These are phyloP conservation scores for Microtus oregoni DNA, from an alignment of 2,113 vertebrate species.

Conservation along the genomic window DNA sequence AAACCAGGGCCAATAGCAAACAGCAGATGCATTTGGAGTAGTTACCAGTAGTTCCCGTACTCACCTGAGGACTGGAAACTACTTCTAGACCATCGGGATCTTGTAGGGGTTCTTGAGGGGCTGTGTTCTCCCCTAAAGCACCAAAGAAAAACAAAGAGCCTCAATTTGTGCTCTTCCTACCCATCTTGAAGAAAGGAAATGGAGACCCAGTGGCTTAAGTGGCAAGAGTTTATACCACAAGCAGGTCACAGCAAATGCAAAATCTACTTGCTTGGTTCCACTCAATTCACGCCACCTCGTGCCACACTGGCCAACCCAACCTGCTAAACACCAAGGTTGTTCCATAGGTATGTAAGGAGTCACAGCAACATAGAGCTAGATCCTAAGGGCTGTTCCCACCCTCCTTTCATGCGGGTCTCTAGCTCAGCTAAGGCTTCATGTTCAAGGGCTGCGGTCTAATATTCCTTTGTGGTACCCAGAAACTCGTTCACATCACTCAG, in stretches of 20 bases:
- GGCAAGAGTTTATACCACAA: not conserved
- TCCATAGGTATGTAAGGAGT: not conserved
- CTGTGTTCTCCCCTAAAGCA: constrained; percentile 66
- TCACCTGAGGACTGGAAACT: constrained; percentile 78
- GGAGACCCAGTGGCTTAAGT: not conserved
- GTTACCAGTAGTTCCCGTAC: fast-evolving
- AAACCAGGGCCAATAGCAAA: fast-evolving
- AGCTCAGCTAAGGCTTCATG: not conserved
- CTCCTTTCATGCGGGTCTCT: fast-evolving
- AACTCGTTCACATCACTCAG: fast-evolving
- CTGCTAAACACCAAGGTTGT: not conserved
- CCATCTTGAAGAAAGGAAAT: not conserved
- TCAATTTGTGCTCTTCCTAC: not conserved
- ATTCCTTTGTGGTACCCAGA: not conserved
- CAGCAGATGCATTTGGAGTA: fast-evolving
- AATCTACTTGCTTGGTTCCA: not conserved
- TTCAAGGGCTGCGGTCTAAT: not conserved
- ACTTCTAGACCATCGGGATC: not conserved
- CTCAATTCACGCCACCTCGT: not conserved
- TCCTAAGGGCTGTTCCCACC: not conserved
- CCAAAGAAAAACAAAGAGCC: constrained; percentile 37
- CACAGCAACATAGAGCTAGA: not conserved
- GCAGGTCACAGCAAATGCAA: fast-evolving
- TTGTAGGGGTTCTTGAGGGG: not conserved
- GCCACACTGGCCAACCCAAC: not conserved